Base-by-base conservation (phyloP, 2,113 vertebrate genomes). In the Coreoperca whiteheadi region DNA sequence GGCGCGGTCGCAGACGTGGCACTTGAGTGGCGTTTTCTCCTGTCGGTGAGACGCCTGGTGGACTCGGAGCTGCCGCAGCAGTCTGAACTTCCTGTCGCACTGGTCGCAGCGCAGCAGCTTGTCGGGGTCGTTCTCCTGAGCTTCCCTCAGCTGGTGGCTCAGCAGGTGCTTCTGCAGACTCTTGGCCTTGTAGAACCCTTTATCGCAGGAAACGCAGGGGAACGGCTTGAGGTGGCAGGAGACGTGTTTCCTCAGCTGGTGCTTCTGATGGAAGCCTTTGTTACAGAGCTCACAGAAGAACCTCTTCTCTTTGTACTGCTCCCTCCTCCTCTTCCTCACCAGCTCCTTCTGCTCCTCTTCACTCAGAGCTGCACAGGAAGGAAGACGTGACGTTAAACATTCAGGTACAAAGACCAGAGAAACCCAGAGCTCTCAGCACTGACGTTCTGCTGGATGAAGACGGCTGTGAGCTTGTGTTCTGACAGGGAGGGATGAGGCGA, bases 221-320 rank as follows among this genome's bases (percentile, higher is more conserved):
- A 92, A 92, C 0, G 93, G 93, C n/a, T 94, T 94, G 53, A 64
- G 66, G 81, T 94, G 93, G 6, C 77, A 81, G 0, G 84, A 66
- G 1, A 63, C 64, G n/a, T 94, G 93, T 34, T 93, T 94, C 71
- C 53, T 77, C 48, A 94, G 89, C 89, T 94, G 93, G 85, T 94
- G 90, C 0, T 77, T 64, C 89, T 94, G 93, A 8, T 94, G 93
- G 85, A 92, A 94, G 4, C 93, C 93, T 75, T 92, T 92, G 68
- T 80, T 64, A 51, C 93, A 94, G 2, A 90, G 85, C 50, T 92
- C 85, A 1, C 93, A 94, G 88, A 94, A 94, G 60, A 93, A 93
- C 1, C 93, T 64, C 75, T 94, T 93, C 20, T 92, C 76, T 34
- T 92, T 93, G 79, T 93, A 94, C n/a, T 83, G 84, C 69, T 93